phyloP scores from a whole-genome alignment of 1,140 invertebrate genomes.

The Daktulosphaira vitifoliae region DNA sequence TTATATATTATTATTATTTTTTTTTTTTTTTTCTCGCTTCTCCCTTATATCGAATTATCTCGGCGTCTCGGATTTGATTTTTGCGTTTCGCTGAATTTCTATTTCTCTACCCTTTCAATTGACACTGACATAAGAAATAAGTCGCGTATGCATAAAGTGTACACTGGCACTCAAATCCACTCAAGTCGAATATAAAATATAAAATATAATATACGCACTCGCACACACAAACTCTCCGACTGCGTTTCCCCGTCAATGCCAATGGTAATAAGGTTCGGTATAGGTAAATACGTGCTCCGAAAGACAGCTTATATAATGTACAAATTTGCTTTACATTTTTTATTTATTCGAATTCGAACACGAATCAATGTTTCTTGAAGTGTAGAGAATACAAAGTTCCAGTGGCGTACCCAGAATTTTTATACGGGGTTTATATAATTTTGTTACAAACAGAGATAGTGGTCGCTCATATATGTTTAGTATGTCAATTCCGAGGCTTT shows the following conservation, averaged over 20 bases:
- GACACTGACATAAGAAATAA: neutral
- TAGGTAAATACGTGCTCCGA: neutral
- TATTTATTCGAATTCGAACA: too few relatives aligned
- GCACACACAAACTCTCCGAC: neutral
- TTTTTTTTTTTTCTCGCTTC: neutral
- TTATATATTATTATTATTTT: neutral
- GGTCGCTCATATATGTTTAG: too few relatives aligned
- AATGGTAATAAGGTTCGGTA: slow-evolving; percentile 13
- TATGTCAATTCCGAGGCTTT: too few relatives aligned
- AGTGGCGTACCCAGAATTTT: too few relatives aligned
- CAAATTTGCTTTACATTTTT: neutral
- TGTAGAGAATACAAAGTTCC: too few relatives aligned
- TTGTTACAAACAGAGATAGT: too few relatives aligned
- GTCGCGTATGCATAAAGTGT: slow-evolving; percentile 7
- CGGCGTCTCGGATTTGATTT: slow-evolving; percentile 30
- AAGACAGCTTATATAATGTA: neutral
- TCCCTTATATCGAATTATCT: slow-evolving; percentile 25
- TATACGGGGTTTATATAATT: too few relatives aligned
- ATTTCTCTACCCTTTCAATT: slow-evolving; percentile 7
- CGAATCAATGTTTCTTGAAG: too few relatives aligned
- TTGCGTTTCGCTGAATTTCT: slow-evolving; percentile 24
- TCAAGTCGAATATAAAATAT: slow-evolving; percentile 23
- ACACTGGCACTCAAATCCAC: slow-evolving; percentile 20
- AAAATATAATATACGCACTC: slow-evolving; percentile 1
- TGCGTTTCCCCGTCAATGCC: neutral